Evolutionary conservation across 2,888 invertebrate genomes (phyloP), one percentile per base, ranked within the genome.

Genomic region (Spilarctia lutea): DNA sequence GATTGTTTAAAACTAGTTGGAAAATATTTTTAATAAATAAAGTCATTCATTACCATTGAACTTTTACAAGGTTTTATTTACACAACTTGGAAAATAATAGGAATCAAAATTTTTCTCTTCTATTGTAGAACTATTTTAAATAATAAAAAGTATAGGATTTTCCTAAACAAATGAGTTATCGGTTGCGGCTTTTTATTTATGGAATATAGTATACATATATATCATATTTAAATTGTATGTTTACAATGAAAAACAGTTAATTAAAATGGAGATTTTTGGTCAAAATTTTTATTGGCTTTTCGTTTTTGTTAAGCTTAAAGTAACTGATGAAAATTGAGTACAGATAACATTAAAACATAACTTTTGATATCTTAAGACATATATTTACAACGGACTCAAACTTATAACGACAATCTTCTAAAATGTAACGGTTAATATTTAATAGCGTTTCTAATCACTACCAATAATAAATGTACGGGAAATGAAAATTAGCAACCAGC

Each of bases 381-480:
- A 77, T 11, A 81, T 75, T 85, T 76, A 82, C 82, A 74, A 39
- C 65, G 45, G 69, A 80, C 81, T 84, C 84, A 85, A 80, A 79
- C 75, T 78, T 80, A 85, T 80, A 85, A 75, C 71, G 24, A 74
- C 77, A 78, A 80, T 83, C 84, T 75, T 48, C 75, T 80, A 27
- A 39, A 27, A 18, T 63, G 35, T 48, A 84, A 85, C 85, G 83
- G 85, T 81, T 78, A 66, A 78, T 76, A 78, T 79, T 82, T 81
- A 85, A 85, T 82, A 82, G 85, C 81, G 39, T 73, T 52, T 81
- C 79, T 85, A 85, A 83, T 83, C 75, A 85, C 75, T 72, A 63
- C 68, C 76, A 73, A 78, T 81, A 65, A 45, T 80, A 79, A 79
- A 73, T 73, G 77, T 78, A 82, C 81, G 77, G 84, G 79, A 85